phyloP scores from a whole-genome alignment of 2,888 invertebrate genomes.

The Papilio gigon region DNA sequence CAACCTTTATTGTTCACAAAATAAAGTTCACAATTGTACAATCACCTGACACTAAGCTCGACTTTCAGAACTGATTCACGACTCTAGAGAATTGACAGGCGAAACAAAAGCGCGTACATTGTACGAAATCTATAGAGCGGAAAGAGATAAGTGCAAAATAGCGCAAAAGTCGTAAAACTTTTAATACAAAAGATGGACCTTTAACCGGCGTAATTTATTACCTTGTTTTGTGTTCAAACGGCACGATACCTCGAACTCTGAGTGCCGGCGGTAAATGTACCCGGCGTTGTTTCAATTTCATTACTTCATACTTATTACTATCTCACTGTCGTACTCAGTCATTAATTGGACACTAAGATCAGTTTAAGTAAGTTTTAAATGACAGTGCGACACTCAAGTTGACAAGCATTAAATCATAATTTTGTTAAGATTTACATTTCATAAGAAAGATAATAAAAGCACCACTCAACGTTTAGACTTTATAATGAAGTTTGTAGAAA shows the following conservation, averaged over 20 bases:
- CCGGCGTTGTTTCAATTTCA: slow-evolving; percentile 13
- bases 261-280: not conserved
- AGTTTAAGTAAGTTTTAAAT: not conserved
- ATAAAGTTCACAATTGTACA: slow-evolving; percentile 23
- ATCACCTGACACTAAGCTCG: not conserved
- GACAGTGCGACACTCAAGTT: not conserved
- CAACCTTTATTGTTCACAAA: slow-evolving; percentile 1
- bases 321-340: not conserved
- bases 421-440: not conserved
- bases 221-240: slow-evolving; percentile 33
- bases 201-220: slow-evolving; percentile 38
- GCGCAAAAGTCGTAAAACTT: slow-evolving; percentile 41
- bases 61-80: slow-evolving; percentile 36
- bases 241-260: not conserved
- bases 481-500: not conserved
- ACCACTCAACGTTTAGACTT: not conserved
- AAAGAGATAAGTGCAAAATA: slow-evolving; percentile 42
- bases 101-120: slow-evolving; percentile 40
- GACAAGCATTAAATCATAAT: not conserved
- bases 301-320: not conserved
- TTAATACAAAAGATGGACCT: slow-evolving; percentile 42
- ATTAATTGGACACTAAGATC: not conserved
- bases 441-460: not conserved
- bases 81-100: slow-evolving; percentile 36
- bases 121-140: slow-evolving; percentile 40